Conservation (phyloP, 2,113 vertebrate genomes). For the Xenopus borealis region DNA sequence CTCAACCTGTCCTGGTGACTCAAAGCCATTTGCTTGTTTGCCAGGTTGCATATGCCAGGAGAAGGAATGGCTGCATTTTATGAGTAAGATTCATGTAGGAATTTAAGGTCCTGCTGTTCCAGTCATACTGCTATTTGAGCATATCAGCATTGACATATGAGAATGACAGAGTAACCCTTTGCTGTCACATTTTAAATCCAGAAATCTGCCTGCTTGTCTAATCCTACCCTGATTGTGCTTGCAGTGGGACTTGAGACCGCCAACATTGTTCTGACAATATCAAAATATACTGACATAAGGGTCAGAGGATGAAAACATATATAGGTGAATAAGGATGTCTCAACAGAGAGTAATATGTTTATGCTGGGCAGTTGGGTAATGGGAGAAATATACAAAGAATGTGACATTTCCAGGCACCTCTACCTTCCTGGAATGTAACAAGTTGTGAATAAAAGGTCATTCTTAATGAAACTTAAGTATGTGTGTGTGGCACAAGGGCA, state of each 20-base stretch:
- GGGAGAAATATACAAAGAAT: too few species aligned
- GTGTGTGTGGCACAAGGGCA: too few species aligned
- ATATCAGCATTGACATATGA: background rate
- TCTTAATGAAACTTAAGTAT: too few species aligned
- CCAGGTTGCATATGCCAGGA: background rate
- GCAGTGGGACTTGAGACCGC: background rate
- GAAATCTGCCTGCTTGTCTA: background rate
- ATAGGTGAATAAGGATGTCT: too few species aligned
- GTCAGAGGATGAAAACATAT: too few species aligned
- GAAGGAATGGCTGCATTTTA: background rate
- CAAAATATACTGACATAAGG: too few species aligned
- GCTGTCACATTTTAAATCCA: background rate
- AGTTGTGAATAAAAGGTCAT: too few species aligned
- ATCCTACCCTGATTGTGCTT: background rate
- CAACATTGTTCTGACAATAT: background rate
- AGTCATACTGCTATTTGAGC: slow-evolving; percentile 9
- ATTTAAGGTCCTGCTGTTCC: slow-evolving; percentile 4
- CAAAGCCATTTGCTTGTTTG: background rate
- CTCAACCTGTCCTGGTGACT: slow-evolving; percentile 4
- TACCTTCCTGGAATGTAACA: too few species aligned
- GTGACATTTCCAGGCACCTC: too few species aligned
- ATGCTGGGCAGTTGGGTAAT: too few species aligned
- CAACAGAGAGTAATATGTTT: too few species aligned
- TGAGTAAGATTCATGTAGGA: background rate
- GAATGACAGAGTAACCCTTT: slow-evolving; percentile 8